Base-by-base conservation (phyloP, 2,113 vertebrate genomes). In the Lepidothrix coronata region DNA sequence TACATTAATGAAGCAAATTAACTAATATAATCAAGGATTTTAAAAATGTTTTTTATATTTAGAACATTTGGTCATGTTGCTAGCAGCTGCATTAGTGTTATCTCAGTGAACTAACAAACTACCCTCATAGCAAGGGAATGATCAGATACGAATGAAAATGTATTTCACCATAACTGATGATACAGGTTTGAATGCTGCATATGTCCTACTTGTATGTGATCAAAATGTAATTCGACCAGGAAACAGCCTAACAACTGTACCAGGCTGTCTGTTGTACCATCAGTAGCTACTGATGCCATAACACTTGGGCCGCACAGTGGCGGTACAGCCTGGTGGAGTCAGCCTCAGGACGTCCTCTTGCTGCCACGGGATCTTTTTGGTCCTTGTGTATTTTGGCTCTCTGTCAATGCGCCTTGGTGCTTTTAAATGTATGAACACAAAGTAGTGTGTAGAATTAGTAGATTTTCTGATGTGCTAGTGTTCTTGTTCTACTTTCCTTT, bases 151-250 rank as follows among this genome's bases (percentile, higher is more conserved):
- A 81, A 51, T 19, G 9, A 46, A 81, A 78, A 49, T n/a, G 14
- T 9, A 7, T 65, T 55, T 65, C 8, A 27, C 0, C 3, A 5
- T 48, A 51, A 22, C 16, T 39, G 25, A 30, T 61, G 3, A 13
- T 61, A 12, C 0, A 8, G 43, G 3, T 49, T 95, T 75, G 55
- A 28, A 15, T 65, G 61, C 54, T 85, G 61, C 22, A 10, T 13
- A 12, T 3, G 1, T 37, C 28, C 31, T 74, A 8, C 28, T 39
- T 61, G 31, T 49, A 37, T 12, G 22, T 22, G 59, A 44, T 31
- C 0, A 5, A 72, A 71, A 72, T 27, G 39, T 44, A 41, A 58
- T 58, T 74, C 0, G 1, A n/a, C 8, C 6, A 65, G 44, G 52
- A 48, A 68, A 33, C 30, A 74, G n/a, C 9, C 10, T 24, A 15